A percentile compares a stretch with the other conserved stretches of the same genome.
Evolutionary conservation across 2,797 vertebrate genomes (phyloP).

Genomic region (Hypotaenidia philippensis): DNA sequence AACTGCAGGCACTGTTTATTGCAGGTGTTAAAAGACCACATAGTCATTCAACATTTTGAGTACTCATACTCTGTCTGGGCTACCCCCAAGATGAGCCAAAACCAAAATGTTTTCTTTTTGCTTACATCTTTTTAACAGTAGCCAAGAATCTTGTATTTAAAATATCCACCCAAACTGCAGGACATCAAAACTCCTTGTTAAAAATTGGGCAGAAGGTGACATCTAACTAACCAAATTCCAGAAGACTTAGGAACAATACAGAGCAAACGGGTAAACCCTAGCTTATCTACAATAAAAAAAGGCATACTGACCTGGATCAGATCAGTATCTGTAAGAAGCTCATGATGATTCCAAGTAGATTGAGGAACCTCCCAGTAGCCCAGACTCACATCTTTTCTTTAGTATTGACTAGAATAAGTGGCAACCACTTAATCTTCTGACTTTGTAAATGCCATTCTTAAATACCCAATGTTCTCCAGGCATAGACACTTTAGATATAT

Average conservation of each 20-base stretch:
- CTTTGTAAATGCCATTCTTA: not conserved
- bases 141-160: not conserved
- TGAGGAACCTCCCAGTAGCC: not conserved
- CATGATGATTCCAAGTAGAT: not conserved
- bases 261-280: not conserved
- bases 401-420: not conserved
- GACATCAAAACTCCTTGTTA: not conserved
- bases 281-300: not conserved
- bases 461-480: not conserved
- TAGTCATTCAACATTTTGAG: not conserved
- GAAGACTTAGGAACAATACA: not conserved
- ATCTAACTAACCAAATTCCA: not conserved
- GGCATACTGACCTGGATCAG: not conserved
- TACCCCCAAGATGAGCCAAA: not conserved
- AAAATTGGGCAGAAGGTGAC: not conserved
- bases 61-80: not conserved
- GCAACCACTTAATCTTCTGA: not conserved
- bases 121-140: not conserved
- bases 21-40: not conserved
- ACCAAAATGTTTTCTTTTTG: not conserved
- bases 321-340: not conserved
- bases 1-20: not conserved
- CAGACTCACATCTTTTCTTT: not conserved
- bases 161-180: not conserved
- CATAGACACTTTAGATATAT: not conserved